Conservation (phyloP, 2,797 vertebrate species). For the Helarctos malayanus region DNA sequence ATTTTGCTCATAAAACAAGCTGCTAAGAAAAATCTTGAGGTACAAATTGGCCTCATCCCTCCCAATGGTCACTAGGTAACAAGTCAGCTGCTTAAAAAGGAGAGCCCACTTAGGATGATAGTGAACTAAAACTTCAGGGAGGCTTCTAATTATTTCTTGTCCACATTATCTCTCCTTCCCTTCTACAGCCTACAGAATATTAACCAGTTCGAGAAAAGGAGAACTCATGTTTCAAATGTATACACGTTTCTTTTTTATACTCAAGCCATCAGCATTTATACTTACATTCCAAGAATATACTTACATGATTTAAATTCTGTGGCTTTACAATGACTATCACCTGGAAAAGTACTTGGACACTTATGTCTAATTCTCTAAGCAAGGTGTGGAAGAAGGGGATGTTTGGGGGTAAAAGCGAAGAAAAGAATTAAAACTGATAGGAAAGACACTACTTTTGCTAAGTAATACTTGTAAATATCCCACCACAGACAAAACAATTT, state of each 20-base stretch:
- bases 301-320: not conserved
- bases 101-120: not conserved
- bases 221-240: not conserved
- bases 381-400: accelerated
- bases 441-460: not conserved
- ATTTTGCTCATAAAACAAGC: not conserved
- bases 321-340: not conserved
- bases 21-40: not conserved
- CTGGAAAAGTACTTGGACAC: not conserved
- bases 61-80: not conserved
- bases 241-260: not conserved
- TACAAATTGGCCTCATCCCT: not conserved
- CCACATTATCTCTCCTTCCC: not conserved
- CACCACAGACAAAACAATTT: not conserved
- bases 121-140: not conserved
- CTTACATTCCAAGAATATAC: not conserved
- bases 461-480: not conserved
- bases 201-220: not conserved
- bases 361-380: not conserved
- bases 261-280: not conserved
- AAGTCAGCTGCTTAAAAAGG: not conserved
- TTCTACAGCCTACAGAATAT: not conserved
- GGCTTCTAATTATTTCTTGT: not conserved
- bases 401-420: not conserved
- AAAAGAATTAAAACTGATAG: not conserved